Conservation (phyloP, 2,797 vertebrate genomes). For the Pipistrellus kuhlii region DNA sequence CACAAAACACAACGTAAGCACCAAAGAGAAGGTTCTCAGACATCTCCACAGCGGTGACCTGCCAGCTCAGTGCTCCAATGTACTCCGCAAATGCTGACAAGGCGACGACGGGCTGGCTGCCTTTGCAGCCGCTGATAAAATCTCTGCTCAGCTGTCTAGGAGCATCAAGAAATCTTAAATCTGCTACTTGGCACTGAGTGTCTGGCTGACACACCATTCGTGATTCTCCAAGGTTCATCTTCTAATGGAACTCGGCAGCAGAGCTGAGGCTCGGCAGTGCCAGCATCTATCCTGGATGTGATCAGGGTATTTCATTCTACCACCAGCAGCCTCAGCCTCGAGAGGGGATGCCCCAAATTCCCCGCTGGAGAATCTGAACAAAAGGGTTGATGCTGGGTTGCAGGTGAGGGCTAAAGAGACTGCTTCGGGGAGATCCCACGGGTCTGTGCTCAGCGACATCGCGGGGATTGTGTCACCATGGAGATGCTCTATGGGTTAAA, state of each 20-base stretch:
- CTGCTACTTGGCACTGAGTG: conserved; percentile 74
- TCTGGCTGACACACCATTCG: conserved; percentile 61
- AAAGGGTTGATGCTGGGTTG: neutral
- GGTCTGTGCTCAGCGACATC: neutral
- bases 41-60: conserved; percentile 31
- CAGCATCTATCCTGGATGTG: neutral
- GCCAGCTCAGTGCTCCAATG: conserved; percentile 52
- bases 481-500: neutral
- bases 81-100: conserved; percentile 65
- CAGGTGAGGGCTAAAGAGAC: neutral
- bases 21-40: conserved; percentile 39
- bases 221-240: conserved; percentile 66
- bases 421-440: neutral
- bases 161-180: conserved; percentile 82
- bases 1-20: neutral
- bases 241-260: conserved; percentile 48
- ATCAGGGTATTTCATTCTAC: neutral
- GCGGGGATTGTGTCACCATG: neutral
- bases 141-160: conserved; percentile 80
- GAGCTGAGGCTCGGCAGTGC: neutral
- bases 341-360: neutral
- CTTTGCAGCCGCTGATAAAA: conserved; percentile 61
- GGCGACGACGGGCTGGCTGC: conserved; percentile 28
- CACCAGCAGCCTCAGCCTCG: neutral
- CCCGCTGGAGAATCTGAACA: neutral